Conservation (phyloP, 2,888 invertebrate species). For the Dugesia japonica region DNA sequence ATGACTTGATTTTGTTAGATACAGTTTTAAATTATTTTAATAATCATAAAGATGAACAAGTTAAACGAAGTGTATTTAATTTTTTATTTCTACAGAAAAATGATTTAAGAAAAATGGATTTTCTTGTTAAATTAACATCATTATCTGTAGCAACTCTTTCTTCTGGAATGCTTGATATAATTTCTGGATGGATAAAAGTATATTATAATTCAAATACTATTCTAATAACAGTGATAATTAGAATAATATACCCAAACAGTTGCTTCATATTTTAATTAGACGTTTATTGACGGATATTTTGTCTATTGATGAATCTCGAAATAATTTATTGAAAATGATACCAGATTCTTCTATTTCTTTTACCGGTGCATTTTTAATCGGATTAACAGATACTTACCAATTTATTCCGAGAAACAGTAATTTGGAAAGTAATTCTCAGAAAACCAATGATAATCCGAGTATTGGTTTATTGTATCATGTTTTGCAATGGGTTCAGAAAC, state of each 20-base stretch:
- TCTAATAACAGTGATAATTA: no score
- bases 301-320: background rate
- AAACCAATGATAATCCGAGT: background rate
- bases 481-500: background rate
- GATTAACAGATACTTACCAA: background rate
- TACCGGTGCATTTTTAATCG: background rate
- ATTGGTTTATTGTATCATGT: background rate
- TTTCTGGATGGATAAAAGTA: background rate
- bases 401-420: no score
- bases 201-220: no score
- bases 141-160: background rate
- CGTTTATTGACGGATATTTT: background rate
- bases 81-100: background rate
- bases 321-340: background rate
- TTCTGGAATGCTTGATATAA: background rate
- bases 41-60: background rate
- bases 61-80: background rate
- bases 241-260: background rate
- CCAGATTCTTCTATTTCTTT: background rate
- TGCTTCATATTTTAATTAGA: background rate
- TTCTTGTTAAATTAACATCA: background rate
- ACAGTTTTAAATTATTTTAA: background rate
- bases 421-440: background rate
- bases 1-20: background rate
- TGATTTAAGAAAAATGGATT: background rate